A percentile compares a stretch with the other conserved stretches of the same genome.
phyloP scores from a whole-genome alignment of 1,140 invertebrate species.

The Asbolus verrucosus region DNA sequence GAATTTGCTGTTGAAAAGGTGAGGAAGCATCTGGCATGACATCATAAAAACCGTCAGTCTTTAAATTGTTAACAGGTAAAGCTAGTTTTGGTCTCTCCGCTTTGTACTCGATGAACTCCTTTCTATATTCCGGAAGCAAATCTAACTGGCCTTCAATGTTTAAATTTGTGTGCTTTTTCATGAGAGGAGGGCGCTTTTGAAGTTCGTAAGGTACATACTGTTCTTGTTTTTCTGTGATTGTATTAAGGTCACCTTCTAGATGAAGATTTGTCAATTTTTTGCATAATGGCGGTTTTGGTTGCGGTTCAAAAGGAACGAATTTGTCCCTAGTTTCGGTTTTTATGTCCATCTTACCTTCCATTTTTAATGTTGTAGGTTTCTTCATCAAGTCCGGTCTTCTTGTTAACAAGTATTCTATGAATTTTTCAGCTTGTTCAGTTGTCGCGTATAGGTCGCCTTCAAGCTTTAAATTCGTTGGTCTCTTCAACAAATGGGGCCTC shows the following conservation, averaged over 20 bases:
- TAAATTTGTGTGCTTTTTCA: slow-evolving; percentile 65
- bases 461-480: slow-evolving; percentile 64
- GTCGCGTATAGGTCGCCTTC: slow-evolving; percentile 67
- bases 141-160: slow-evolving; percentile 62
- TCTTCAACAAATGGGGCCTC: slow-evolving; percentile 2
- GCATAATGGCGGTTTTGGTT: slow-evolving; percentile 56
- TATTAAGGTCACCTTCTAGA: slow-evolving; percentile 59
- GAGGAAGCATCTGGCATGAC: neutral
- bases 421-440: slow-evolving; percentile 69
- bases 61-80: slow-evolving; percentile 57
- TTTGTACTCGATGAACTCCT: slow-evolving; percentile 60
- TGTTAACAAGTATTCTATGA: slow-evolving; percentile 66
- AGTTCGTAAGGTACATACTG: slow-evolving; percentile 66
- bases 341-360: slow-evolving; percentile 68
- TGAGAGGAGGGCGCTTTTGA: slow-evolving; percentile 54
- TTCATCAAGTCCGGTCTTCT: slow-evolving; percentile 59
- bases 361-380: slow-evolving; percentile 60
- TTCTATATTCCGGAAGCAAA: slow-evolving; percentile 61
- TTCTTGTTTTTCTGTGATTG: slow-evolving; percentile 67
- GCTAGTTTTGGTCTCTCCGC: slow-evolving; percentile 50
- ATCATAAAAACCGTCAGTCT: slow-evolving; percentile 33
- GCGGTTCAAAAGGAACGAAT: slow-evolving; percentile 65
- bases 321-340: slow-evolving; percentile 69
- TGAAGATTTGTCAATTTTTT: slow-evolving; percentile 67
- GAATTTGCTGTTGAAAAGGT: neutral